Conservation (phyloP, 2,888 invertebrate genomes). For the Eupithecia subumbrata region DNA sequence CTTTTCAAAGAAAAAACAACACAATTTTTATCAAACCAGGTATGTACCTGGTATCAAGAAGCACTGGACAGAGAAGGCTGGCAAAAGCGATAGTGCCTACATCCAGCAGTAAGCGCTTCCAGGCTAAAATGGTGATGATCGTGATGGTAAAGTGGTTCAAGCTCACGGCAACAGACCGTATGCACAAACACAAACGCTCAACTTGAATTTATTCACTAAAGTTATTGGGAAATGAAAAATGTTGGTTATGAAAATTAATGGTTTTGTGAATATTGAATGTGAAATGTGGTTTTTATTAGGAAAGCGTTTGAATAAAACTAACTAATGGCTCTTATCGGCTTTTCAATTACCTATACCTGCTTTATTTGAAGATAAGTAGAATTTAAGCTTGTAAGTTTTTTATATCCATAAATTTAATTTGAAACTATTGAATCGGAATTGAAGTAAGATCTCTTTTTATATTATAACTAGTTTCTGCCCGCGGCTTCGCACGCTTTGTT, state of each 20-base stretch:
- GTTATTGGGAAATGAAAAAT: slow-evolving; percentile 33
- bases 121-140: not conserved
- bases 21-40: too few relatives aligned
- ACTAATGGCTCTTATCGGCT: not conserved
- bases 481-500: too few relatives aligned
- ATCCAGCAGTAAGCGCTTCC: not conserved
- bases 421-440: not conserved
- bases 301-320: not conserved
- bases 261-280: slow-evolving; percentile 26
- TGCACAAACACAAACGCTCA: slow-evolving; percentile 14
- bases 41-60: not conserved
- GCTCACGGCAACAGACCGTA: not conserved
- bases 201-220: slow-evolving; percentile 27
- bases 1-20: too few relatives aligned
- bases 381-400: not conserved
- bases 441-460: not conserved
- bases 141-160: not conserved
- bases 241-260: slow-evolving; percentile 31
- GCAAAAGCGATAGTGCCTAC: not conserved
- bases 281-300: slow-evolving; percentile 14
- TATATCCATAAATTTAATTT: not conserved
- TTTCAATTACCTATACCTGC: not conserved
- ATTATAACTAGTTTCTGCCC: too few relatives aligned
- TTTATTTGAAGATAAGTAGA: not conserved
- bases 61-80: too few relatives aligned